Evolutionary conservation across 2,797 vertebrate species (phyloP), one percentile per base, ranked within the genome.

Genomic region (Parauchenoglanis punctatus): DNA sequence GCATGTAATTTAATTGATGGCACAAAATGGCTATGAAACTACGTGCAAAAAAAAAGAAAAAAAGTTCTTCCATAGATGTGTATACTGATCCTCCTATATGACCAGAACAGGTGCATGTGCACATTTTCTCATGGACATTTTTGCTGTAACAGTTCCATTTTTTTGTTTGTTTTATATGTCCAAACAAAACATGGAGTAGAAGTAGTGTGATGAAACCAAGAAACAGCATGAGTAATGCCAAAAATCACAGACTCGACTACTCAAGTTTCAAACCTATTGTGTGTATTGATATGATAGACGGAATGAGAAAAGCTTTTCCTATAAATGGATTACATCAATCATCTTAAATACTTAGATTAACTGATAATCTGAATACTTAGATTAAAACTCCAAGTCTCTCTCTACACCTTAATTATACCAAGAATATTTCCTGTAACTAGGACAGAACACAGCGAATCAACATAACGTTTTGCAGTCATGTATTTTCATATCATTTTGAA

Each of bases 51-150:
- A 40, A 20, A 2, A 1, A 8, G 17, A 2, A 1, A 18, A 68
- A 68, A 46, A 52, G 73, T 2, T 28, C 12, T 28, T 76, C 46
- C 73, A 28, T 6, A 75, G 11, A n/a, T 46, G 17, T 76, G 25
- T 56, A 78, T 10, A 17, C 6, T 8, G 2, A 17, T 76, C 5
- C 25, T 58, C 52, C 17, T 61, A 15, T 25, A 61, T 15, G 58
- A 61, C 10, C 58, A 46, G 31, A 63, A 44, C 78, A 81, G 78
- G 78, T 81, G 58, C 58, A n/a, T 8, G 35, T 81, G 77, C 35
- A 81, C 3, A 61, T 81, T 40, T 59, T 81, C 20, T 59, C 11
- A 61, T 44, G 11, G 13, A 61, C 6, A 44, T 61, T 44, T 15
- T 44, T 58, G 20, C 54, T 61, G 11, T 25, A 44, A 25, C 11